Base-by-base conservation (phyloP, 2,113 vertebrate genomes). In the Tylochromis polylepis region DNA sequence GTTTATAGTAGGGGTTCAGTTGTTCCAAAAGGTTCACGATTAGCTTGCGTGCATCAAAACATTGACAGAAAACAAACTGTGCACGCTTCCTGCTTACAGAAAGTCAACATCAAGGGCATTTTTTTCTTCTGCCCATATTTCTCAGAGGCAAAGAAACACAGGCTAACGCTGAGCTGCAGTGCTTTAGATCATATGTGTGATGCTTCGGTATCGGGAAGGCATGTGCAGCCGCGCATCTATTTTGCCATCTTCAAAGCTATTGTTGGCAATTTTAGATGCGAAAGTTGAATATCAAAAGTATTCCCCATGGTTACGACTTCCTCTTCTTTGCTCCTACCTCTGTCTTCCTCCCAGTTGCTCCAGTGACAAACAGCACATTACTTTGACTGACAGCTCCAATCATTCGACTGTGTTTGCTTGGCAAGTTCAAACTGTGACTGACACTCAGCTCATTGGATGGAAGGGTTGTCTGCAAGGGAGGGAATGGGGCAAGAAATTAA, bases 351-450 rank as follows among this genome's bases (percentile, higher is more conserved):
- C 36, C 86, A 51, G 82, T 84, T 84, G 51, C 81, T 89, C 77
- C 88, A 36, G 88, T 90, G 65, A 38, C 87, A 94, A 91, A 91
- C 82, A 93, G 84, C 91, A 92, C 93, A 93, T 95, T 93, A 89
- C 82, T 91, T 88, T 93, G 94, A 95, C 53, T 95, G 95, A 95
- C 95, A 95, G 91, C 95, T 87, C 89, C 95, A 95, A 95, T 96
- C 93, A 96, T 92, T 93, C 86, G 27, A 55, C 88, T 86, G 87
- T 94, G 94, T 95, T 95, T 94, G 89, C 93, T 89, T 79, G 87
- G 93, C 93, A 95, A 94, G 94, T 95, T 94, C 85, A 89, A 88
- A 94, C 91, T 95, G 90, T 92, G 95, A 94, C 86, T 95, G 92
- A 95, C 93, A 92, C 85, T 93, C 84, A 90, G 93, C 93, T 91